Evolutionary conservation across 2,888 invertebrate species (phyloP).

Genomic region (Xanthorhoe designata): DNA sequence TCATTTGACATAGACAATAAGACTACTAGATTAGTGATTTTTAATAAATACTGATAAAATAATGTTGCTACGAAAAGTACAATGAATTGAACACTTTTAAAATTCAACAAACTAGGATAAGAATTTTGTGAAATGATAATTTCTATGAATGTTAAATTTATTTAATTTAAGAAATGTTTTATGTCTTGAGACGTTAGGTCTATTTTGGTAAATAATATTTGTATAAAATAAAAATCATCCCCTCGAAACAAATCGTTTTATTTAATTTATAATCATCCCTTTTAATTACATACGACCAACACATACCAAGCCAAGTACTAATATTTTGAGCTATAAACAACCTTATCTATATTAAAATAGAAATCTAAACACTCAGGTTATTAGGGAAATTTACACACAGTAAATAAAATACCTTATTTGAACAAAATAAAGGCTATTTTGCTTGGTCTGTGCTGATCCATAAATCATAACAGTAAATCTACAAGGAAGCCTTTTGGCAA

Average conservation of each 20-base stretch:
- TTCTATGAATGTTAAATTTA: conserved; percentile 21
- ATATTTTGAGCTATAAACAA: neutral
- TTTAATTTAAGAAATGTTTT: conserved; percentile 27
- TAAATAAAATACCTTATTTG: neutral
- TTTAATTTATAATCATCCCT: conserved; percentile 53
- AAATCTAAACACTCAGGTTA: neutral
- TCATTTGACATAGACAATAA: neutral
- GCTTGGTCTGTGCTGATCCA: neutral
- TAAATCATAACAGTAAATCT: conserved; percentile 47
- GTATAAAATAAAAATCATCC: conserved; percentile 35
- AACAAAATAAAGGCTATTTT: neutral
- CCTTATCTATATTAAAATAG: neutral
- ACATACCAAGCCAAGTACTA: neutral
- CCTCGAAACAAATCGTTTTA: conserved; percentile 62
- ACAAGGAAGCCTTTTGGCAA: conserved; percentile 50
- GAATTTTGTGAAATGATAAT: conserved; percentile 15
- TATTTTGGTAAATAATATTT: conserved; percentile 33
- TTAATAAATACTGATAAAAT: conserved; percentile 1
- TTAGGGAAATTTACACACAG: neutral
- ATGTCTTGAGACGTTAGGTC: conserved; percentile 26
- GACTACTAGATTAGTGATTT: neutral
- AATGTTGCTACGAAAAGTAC: conserved; percentile 27
- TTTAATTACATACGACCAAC: conserved; percentile 54
- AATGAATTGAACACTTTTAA: conserved; percentile 17
- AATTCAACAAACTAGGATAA: conserved; percentile 8